Conservation (phyloP, 2,797 vertebrate genomes). For the Alauda arvensis region DNA sequence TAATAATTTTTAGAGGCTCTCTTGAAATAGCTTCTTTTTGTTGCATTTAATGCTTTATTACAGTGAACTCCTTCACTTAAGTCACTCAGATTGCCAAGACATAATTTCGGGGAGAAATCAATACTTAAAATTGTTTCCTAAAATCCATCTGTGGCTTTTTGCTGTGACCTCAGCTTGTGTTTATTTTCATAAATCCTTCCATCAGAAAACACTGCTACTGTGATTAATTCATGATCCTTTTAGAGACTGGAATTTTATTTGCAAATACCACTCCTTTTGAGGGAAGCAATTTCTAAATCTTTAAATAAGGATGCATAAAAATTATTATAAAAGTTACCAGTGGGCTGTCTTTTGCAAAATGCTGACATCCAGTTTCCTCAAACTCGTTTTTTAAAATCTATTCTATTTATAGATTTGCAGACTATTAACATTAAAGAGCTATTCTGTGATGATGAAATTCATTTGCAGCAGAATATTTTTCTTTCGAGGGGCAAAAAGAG, state of each 20-base stretch:
- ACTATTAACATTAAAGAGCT: constrained; percentile 8
- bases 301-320: not conserved
- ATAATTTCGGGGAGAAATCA: not conserved
- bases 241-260: not conserved
- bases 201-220: not conserved
- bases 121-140: not conserved
- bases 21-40: not conserved
- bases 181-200: constrained; percentile 9
- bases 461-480: constrained; percentile 15
- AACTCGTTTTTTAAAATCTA: not conserved
- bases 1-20: not conserved
- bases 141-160: not conserved
- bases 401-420: not conserved
- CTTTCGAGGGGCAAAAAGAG: not conserved
- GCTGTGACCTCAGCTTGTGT: not conserved
- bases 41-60: not conserved
- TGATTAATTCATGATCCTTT: constrained; percentile 1
- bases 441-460: not conserved
- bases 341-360: not conserved
- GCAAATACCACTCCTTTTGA: not conserved
- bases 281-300: not conserved
- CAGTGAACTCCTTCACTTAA: not conserved
- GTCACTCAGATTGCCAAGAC: not conserved
- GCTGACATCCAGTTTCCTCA: not conserved
- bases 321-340: not conserved